A percentile compares a stretch with the other conserved stretches of the same genome.
These are phyloP conservation scores for Cyclura pinguis DNA, from an alignment of 2,797 vertebrate species.

Conservation along the genomic window DNA sequence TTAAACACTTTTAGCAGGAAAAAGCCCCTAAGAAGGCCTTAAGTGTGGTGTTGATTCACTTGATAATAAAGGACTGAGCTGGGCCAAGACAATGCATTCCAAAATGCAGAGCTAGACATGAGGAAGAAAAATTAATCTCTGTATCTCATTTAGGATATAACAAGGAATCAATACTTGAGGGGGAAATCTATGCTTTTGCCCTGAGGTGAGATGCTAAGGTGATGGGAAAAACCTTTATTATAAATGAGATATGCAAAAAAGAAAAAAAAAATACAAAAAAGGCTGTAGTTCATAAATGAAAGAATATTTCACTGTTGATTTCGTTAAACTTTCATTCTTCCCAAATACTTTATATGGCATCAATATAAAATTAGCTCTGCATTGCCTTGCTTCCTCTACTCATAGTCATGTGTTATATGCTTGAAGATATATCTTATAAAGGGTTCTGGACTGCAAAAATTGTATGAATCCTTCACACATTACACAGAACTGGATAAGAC, in stretches of 20 bases:
- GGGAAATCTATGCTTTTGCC: conserved; percentile 58
- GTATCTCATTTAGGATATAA: conserved; percentile 58
- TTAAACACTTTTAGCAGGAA: conserved; percentile 33
- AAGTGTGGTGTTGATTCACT: conserved; percentile 19
- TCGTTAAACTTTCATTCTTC: conserved; percentile 34
- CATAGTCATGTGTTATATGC: neutral
- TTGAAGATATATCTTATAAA: neutral
- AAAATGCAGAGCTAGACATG: conserved; percentile 37
- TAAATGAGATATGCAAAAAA: conserved; percentile 50
- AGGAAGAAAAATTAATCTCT: conserved; percentile 41
- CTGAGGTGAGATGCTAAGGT: conserved; percentile 59
- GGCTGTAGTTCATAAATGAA: conserved; percentile 41
- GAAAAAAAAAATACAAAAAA: neutral
- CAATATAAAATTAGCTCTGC: conserved; percentile 3
- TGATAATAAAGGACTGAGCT: conserved; percentile 24
- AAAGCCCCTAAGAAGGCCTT: conserved; percentile 14
- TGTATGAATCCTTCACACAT: neutral
- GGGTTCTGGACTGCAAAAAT: neutral
- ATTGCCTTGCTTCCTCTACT: neutral
- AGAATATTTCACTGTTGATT: conserved; percentile 38
- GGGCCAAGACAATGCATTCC: conserved; percentile 28
- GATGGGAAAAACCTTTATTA: conserved; percentile 60
- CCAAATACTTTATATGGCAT: neutral
- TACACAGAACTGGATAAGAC: neutral
- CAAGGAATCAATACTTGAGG: conserved; percentile 60